Evolutionary conservation across 2,113 vertebrate species (phyloP).

Genomic region (Leucopsar rothschildi): DNA sequence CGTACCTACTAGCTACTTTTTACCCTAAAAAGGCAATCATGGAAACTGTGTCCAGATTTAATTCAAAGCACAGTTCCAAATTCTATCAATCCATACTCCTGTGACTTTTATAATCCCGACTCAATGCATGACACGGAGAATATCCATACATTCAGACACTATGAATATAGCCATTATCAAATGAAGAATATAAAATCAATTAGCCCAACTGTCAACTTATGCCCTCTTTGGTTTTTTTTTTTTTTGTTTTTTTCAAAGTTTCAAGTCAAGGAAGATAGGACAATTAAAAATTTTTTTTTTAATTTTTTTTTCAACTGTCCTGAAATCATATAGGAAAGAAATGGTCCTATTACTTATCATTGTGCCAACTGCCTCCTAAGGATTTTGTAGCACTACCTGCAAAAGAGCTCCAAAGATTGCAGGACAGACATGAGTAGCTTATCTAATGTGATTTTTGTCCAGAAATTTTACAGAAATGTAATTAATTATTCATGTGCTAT

Average conservation of each 20-base stretch:
- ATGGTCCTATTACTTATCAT: background rate
- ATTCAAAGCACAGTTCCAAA: background rate
- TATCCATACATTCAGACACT: background rate
- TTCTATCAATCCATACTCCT: background rate
- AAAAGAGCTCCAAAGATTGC: background rate
- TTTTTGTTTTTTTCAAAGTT: background rate
- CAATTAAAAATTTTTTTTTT: background rate
- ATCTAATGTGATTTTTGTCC: background rate
- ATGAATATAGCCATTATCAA: background rate
- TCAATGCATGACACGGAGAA: background rate
- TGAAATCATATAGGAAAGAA: background rate
- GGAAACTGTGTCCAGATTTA: background rate
- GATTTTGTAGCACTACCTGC: background rate
- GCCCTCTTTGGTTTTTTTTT: background rate
- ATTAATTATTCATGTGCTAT: background rate
- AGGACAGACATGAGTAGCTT: background rate
- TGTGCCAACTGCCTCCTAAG: background rate
- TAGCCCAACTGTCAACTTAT: background rate
- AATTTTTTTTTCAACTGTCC: background rate
- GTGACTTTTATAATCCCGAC: background rate
- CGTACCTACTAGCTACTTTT: background rate
- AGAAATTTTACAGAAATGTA: background rate
- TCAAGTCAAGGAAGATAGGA: background rate
- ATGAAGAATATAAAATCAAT: background rate
- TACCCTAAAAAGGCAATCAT: background rate